phyloP scores from a whole-genome alignment of 1,140 invertebrate genomes.

The Alviniconcha marisindica region DNA sequence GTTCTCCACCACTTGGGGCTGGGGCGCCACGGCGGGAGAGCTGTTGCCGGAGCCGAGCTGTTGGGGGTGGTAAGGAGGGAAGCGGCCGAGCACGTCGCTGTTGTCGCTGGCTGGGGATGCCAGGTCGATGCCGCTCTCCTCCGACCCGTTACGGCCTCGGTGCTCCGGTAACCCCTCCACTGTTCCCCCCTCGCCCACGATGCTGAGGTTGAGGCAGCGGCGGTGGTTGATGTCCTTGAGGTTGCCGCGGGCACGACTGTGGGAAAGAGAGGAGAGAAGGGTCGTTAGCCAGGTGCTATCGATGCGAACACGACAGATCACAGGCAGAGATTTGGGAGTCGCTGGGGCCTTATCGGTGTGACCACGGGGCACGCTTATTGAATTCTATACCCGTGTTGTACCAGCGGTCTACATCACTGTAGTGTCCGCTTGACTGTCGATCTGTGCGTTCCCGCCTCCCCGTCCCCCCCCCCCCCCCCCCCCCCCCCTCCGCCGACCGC shows the following conservation, averaged over 20 bases:
- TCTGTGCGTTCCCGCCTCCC: no score
- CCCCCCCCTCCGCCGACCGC: no score
- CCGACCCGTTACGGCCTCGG: conserved; percentile 51
- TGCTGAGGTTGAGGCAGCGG: conserved; percentile 35
- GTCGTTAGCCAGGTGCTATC: no score
- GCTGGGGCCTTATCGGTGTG: no score
- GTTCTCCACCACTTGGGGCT: conserved; percentile 14
- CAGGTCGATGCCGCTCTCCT: conserved; percentile 64
- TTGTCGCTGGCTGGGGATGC: conserved; percentile 54
- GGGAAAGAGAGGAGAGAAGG: conserved; percentile 62
- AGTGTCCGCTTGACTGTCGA: no score
- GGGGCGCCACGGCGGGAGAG: neutral
- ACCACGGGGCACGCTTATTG: no score
- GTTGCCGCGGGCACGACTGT: conserved; percentile 51
- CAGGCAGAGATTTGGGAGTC: no score
- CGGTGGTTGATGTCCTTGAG: conserved; percentile 40
- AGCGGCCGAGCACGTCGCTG: neutral
- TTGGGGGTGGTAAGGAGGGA: neutral
- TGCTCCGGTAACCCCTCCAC: neutral
- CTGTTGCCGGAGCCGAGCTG: neutral
- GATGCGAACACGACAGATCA: no score
- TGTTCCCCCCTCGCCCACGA: conserved; percentile 16
- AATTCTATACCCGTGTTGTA: no score
- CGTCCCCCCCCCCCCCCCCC: no score
- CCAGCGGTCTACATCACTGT: no score